Evolutionary conservation across 37 sponge, comb jelly and placozoan species (phyloP).

Genomic region (Bolinopsis microptera): DNA sequence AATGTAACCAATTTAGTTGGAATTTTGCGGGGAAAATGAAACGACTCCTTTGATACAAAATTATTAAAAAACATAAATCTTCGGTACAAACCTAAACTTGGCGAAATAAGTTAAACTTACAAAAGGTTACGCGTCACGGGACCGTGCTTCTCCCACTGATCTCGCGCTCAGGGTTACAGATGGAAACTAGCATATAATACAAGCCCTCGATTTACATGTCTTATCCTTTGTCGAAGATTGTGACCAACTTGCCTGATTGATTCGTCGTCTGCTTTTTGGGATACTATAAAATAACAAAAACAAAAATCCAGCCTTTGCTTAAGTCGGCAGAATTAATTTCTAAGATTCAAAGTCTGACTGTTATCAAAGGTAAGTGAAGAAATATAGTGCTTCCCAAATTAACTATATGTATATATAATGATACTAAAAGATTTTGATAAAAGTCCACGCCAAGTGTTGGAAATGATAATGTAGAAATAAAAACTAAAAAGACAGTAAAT

Average conservation of each 20-base stretch:
- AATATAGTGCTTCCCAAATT: neutral
- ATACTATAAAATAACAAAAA: conserved; percentile 47
- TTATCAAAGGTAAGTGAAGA: neutral
- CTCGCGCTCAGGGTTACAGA: neutral
- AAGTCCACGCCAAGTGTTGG: conserved; percentile 9
- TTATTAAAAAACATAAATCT: conserved; percentile 63
- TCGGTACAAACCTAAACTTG: conserved; percentile 62
- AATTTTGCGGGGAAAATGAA: too few relatives aligned
- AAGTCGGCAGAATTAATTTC: conserved; percentile 51
- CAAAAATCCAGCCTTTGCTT: conserved; percentile 67
- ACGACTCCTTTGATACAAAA: conserved; percentile 44
- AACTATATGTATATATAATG: neutral
- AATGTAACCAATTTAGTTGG: too few relatives aligned
- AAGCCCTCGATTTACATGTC: conserved; percentile 1
- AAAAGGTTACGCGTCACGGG: neutral
- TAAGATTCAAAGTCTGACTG: conserved; percentile 47
- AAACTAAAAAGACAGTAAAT: conserved; percentile 51
- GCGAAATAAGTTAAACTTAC: conserved; percentile 62
- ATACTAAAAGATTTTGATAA: neutral
- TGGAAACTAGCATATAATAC: neutral
- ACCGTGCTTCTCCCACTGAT: conserved; percentile 1
- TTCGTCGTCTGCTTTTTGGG: neutral
- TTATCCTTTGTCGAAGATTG: conserved; percentile 12
- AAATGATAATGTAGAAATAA: conserved; percentile 41
- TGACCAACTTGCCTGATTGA: neutral